These are phyloP conservation scores for Sigmodon hispidus DNA, from an alignment of 2,113 vertebrate species.

Conservation along the genomic window DNA sequence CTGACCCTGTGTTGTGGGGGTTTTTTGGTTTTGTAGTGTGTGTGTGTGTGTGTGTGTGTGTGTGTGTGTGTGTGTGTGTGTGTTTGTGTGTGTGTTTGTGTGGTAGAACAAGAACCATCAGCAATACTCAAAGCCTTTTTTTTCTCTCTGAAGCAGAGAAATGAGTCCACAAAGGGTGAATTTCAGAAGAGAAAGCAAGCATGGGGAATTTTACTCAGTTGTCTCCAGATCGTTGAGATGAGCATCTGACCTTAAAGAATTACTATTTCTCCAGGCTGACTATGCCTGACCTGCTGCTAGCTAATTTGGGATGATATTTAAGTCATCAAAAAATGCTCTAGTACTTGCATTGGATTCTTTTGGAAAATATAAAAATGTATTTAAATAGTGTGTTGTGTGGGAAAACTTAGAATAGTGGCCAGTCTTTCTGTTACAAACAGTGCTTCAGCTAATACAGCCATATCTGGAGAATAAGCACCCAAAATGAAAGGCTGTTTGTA, in stretches of 20 bases:
- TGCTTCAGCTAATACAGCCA: background rate
- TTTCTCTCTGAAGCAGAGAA: background rate
- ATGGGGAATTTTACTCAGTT: background rate
- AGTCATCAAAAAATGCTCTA: background rate
- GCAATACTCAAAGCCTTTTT: background rate
- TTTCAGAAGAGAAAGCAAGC: background rate
- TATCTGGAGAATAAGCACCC: background rate
- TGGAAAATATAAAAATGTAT: background rate
- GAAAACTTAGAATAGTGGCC: background rate
- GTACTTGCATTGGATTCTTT: background rate
- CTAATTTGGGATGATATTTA: background rate
- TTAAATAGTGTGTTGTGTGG: background rate
- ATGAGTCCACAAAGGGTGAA: background rate
- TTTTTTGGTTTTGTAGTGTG: too few relatives aligned
- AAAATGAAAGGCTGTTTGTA: background rate
- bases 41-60: too few relatives aligned
- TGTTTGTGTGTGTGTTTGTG: too few relatives aligned
- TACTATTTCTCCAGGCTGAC: background rate
- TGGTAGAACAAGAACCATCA: background rate
- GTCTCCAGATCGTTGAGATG: background rate
- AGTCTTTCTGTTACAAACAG: constrained; percentile 12
- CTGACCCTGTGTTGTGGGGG: background rate
- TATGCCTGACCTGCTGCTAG: background rate
- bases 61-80: too few relatives aligned
- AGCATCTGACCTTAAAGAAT: background rate